phyloP scores from a whole-genome alignment of 2,888 invertebrate genomes.

The Heliconius erato region DNA sequence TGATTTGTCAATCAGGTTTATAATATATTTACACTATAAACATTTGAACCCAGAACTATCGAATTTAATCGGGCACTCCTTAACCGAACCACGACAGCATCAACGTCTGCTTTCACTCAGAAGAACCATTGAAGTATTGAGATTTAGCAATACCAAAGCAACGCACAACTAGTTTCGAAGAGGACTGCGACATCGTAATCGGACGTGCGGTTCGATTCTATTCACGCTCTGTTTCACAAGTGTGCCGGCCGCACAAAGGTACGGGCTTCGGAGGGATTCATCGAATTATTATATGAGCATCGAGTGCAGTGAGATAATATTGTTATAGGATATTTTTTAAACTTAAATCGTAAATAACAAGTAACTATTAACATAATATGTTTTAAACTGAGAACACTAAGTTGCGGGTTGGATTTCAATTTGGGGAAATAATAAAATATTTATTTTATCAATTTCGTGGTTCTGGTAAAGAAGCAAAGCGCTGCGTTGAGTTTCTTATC shows the following conservation, averaged over 20 bases:
- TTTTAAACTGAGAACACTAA: background rate
- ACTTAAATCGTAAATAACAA: background rate
- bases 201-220: slow-evolving; percentile 46
- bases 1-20: background rate
- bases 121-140: background rate
- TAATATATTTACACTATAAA: background rate
- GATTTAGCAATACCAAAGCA: slow-evolving; percentile 7
- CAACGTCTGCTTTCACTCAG: background rate
- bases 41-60: background rate
- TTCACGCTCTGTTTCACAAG: slow-evolving; percentile 47
- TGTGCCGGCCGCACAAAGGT: slow-evolving; percentile 39
- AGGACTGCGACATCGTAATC: slow-evolving; percentile 42
- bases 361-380: no score
- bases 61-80: background rate
- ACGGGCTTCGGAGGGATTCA: slow-evolving; percentile 32
- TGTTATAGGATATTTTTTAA: background rate
- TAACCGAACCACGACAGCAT: background rate
- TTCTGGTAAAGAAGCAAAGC: background rate
- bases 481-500: background rate
- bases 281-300: slow-evolving; percentile 21
- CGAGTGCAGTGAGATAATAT: background rate
- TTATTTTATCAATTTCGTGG: background rate
- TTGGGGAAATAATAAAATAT: background rate
- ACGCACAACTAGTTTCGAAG: slow-evolving; percentile 35
- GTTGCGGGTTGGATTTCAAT: background rate